Evolutionary conservation across 2,888 invertebrate species (phyloP).

Genomic region (Margaritifera margaritifera): DNA sequence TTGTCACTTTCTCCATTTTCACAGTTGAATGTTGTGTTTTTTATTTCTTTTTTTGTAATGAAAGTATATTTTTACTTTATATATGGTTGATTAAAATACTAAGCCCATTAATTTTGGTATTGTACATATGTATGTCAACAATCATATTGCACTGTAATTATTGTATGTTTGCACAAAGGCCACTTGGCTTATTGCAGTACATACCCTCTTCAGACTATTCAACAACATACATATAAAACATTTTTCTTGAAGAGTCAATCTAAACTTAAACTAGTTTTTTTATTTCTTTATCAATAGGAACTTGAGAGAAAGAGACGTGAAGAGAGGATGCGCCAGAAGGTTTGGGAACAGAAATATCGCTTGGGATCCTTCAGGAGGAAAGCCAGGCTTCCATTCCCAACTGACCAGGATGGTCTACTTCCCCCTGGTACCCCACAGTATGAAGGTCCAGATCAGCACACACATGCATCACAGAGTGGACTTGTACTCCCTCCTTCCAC

Average conservation of each 20-base stretch:
- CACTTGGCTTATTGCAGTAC: too few species aligned
- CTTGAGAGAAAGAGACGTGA: constrained; percentile 69
- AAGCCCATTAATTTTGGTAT: background rate
- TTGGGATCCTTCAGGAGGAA: constrained; percentile 61
- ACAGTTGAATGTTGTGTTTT: too few species aligned
- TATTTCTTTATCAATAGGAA: constrained; percentile 50
- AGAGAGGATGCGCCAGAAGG: constrained; percentile 68
- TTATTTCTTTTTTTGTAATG: too few species aligned
- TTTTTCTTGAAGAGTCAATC: too few species aligned
- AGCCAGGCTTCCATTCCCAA: constrained; percentile 52
- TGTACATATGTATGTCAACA: background rate
- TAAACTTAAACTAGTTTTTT: too few species aligned
- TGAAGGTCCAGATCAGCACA: constrained; percentile 8
- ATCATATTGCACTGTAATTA: too few species aligned
- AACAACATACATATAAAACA: background rate
- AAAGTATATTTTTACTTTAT: too few species aligned
- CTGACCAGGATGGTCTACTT: constrained; percentile 43
- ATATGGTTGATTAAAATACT: background rate
- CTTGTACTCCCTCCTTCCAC: constrained; percentile 4
- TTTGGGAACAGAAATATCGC: constrained; percentile 69
- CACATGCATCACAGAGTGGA: constrained; percentile 3
- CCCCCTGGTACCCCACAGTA: constrained; percentile 10
- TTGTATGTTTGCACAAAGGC: too few species aligned
- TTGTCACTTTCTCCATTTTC: background rate
- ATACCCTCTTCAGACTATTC: too few species aligned